Evolutionary conservation across 2,888 invertebrate genomes (phyloP), one percentile per base, ranked within the genome.

Genomic region (Heliconius aoede): DNA sequence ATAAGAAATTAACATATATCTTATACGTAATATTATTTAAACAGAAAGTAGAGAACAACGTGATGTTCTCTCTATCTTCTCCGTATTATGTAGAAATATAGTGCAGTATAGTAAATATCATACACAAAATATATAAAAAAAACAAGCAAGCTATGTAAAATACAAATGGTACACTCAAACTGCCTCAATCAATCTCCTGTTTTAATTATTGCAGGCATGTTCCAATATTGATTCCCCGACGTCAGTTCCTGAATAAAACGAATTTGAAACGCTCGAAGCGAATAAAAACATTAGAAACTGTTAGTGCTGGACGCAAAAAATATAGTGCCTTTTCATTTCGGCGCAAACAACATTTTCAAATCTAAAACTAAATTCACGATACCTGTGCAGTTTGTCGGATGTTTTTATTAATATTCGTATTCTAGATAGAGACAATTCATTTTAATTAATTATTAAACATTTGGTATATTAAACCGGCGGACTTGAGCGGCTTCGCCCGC

Each of bases 151-250:
- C 7, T 2, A 24, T 18, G 36, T 65, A 26, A 65, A 4, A 2
- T 24, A 60, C 60, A 40, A 24, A 18, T 21, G 71, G 71, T 67
- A 69, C 72, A 69, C 74, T 65, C 77, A 80, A 81, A 82, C 78
- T 83, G 80, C 81, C 79, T 73, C 69, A 75, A 81, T 80, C 81
- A 80, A 78, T 80, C 79, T 74, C 76, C 78, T 72, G 72, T 79
- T 77, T 79, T 76, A 80, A 80, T 80, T 80, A 79, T 79, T 76
- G 60, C 71, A 51, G 68, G 65, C 60, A 73, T 60, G 68, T 51
- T 74, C 72, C 76, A 73, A 74, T 74, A 69, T 78, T 72, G 74
- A 73, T 74, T 72, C 76, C 46, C 60, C 46, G 55, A 73, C 58
- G 65, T 55, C 36, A 51, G 68, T 30, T 67, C 46, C 62, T 30